Evolutionary conservation across 2,888 invertebrate genomes (phyloP).

Genomic region (Diaperis boleti): DNA sequence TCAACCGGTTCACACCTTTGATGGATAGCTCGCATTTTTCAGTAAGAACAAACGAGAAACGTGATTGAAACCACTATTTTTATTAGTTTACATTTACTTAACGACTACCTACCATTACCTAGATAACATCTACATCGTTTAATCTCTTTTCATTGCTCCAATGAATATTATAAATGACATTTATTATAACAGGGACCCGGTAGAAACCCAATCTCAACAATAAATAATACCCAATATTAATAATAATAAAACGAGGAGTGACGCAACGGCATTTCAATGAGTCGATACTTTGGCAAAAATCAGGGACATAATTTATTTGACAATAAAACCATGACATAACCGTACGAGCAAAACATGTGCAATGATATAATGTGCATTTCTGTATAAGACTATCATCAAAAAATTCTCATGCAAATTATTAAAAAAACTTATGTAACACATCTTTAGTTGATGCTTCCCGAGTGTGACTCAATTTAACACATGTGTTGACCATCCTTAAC

Average conservation of each 20-base stretch:
- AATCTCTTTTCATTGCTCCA: constrained; percentile 33
- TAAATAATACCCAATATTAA: constrained; percentile 19
- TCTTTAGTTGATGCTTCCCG: constrained; percentile 27
- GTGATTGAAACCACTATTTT: constrained; percentile 35
- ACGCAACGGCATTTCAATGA: constrained; percentile 14
- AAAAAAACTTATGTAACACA: constrained; percentile 36
- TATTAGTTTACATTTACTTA: constrained; percentile 35
- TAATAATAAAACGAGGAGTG: constrained; percentile 16
- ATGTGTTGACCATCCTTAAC: constrained; percentile 32
- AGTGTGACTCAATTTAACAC: constrained; percentile 33
- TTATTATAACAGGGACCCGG: constrained; percentile 15
- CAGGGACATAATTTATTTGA: constrained; percentile 18
- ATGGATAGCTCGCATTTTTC: constrained; percentile 21
- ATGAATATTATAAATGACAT: constrained; percentile 28
- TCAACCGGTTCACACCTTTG: constrained; percentile 37
- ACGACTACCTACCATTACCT: constrained; percentile 28
- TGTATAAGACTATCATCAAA: constrained; percentile 23
- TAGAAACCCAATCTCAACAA: constrained; percentile 18
- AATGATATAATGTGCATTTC: constrained; percentile 32
- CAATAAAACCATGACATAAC: constrained; percentile 26
- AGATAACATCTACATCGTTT: constrained; percentile 32
- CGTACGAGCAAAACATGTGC: constrained; percentile 19
- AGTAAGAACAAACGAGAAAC: constrained; percentile 13
- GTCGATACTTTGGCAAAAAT: constrained; percentile 10
- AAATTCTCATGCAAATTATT: constrained; percentile 34